Evolutionary conservation across 1,140 invertebrate species (phyloP), one percentile per base, ranked within the genome.

Genomic region (Leptinotarsa undecemlineata): DNA sequence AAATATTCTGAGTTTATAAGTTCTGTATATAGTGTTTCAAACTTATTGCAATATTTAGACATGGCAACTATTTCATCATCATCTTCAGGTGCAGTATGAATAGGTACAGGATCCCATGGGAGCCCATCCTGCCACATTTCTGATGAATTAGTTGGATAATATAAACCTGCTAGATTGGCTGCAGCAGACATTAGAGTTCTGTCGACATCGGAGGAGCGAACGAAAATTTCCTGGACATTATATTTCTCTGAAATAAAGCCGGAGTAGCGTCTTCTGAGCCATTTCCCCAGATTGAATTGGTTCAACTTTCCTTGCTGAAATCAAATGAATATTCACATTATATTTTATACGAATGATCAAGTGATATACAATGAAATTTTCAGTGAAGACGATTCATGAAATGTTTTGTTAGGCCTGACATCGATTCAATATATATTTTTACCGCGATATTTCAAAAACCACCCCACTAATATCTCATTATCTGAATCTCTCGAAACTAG

Each of bases 181-280:
- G 92, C 87, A 0, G 94, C 96, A 78, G 94, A 96, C 92, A 95
- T 96, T 13, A 98, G 84, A 21, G 95, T 96, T 26, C 96, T 88
- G 23, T 97, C 94, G 2, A 92, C 90, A 86, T 96, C 92, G 2
- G 95, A 96, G 71, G 94, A 95, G 68, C 88, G 74, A 86, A 82
- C 47, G 80, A 79, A 64, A 33, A 83, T 75, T 17, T 81, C 78
- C n/a, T 76, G 73, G 13, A 61, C 48, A 51, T 85, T 86, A 78
- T 92, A 91, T 1, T 73, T 73, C 6, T 82, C 48, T 21, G 85
- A 86, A 33, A 92, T 79, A 23, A 91, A 86, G 70, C 85, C 85
- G 73, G 82, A 74, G 83, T 96, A 96, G 13, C 92, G 87, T 47
- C 89, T 80, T 21, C 92, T 85, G 3, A 96, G 82, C 89, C 90